A percentile compares a stretch with the other conserved stretches of the same genome.
Conservation (phyloP, 2,797 vertebrate genomes). For the Champsocephalus gunnari region DNA sequence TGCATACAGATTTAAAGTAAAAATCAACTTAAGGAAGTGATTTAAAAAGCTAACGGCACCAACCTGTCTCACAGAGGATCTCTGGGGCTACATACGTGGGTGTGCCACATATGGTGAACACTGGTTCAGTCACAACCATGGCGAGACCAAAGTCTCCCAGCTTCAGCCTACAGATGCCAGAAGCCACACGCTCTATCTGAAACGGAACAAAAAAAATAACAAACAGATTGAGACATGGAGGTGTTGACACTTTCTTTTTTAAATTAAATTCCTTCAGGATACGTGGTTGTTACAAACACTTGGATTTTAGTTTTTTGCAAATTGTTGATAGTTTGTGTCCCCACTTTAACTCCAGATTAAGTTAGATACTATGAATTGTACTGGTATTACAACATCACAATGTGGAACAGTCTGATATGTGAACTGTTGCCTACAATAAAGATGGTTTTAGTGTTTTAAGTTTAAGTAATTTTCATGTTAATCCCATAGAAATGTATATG, state of each 20-base stretch:
- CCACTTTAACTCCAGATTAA: background rate
- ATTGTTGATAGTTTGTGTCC: background rate
- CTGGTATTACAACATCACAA: background rate
- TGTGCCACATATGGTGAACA: slow-evolving; percentile 97
- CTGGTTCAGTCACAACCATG: slow-evolving; percentile 93
- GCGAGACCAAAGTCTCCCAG: slow-evolving; percentile 97
- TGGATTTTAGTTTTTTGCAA: background rate
- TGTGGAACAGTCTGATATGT: background rate
- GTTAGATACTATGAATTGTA: background rate
- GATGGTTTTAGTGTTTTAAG: too few relatives aligned
- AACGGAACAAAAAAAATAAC: slow-evolving; percentile 29
- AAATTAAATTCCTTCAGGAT: background rate
- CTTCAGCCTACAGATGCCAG: slow-evolving; percentile 90
- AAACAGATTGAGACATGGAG: background rate
- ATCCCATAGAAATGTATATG: background rate
- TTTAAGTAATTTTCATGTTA: too few relatives aligned
- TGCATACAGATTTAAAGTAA: background rate
- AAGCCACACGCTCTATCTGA: slow-evolving; percentile 90
- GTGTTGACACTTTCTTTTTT: slow-evolving; percentile 1
- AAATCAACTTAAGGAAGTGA: background rate
- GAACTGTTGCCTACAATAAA: too few relatives aligned
- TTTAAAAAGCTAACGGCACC: slow-evolving; percentile 30
- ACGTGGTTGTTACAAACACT: background rate
- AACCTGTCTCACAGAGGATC: slow-evolving; percentile 96
- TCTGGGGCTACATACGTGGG: slow-evolving; percentile 98